Evolutionary conservation across 2,113 vertebrate genomes (phyloP).

Genomic region (Dasyurus viverrinus): DNA sequence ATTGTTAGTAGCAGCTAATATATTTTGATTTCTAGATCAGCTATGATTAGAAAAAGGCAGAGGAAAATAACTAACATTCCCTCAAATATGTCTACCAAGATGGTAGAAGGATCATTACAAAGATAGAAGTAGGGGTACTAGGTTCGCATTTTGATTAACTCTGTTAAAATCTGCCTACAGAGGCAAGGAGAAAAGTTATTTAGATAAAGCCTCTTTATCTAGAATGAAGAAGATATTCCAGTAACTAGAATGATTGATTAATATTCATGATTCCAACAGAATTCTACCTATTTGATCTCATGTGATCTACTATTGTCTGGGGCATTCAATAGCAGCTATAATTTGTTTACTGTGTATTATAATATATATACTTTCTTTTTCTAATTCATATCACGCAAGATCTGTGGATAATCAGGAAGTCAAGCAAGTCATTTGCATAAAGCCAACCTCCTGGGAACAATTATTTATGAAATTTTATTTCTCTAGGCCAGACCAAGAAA

Average conservation of each 20-base stretch:
- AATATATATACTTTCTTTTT: not conserved
- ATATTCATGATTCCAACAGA: not conserved
- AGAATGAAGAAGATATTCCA: not conserved
- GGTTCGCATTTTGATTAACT: not conserved
- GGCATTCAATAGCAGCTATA: not conserved
- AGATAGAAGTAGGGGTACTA: not conserved
- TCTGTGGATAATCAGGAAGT: not conserved
- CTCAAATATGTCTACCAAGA: not conserved
- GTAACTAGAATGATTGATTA: not conserved
- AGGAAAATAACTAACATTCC: not conserved
- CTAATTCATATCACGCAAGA: not conserved
- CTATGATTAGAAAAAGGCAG: conserved; percentile 8
- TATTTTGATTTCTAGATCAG: conserved; percentile 30
- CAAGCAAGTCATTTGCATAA: not conserved
- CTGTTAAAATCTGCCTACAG: not conserved
- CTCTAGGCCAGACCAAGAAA: not conserved
- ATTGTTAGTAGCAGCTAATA: not conserved
- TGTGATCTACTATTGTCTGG: not conserved
- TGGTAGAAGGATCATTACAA: not conserved
- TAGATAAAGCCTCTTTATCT: not conserved
- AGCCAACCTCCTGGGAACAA: not conserved
- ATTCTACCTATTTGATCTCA: not conserved
- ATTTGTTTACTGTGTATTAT: not conserved
- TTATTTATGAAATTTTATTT: not conserved
- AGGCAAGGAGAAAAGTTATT: not conserved